phyloP scores from a whole-genome alignment of 2,888 invertebrate species.

The Microchrysa polita region DNA sequence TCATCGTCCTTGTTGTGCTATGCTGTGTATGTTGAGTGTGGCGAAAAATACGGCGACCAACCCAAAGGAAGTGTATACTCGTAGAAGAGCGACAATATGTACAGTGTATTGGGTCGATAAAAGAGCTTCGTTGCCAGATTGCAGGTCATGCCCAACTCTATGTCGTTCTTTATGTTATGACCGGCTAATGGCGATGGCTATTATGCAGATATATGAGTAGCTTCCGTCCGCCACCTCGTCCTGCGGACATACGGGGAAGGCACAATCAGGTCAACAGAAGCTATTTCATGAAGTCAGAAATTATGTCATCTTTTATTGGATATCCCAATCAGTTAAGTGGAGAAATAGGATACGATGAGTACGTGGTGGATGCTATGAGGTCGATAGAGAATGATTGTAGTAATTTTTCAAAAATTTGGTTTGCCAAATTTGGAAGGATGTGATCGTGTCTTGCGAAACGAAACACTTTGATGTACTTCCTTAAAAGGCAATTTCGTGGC shows the following conservation, averaged over 20 bases:
- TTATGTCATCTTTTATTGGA: conserved; percentile 32
- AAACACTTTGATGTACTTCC: too few species aligned
- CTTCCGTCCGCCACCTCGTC: background rate
- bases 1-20: background rate
- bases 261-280: conserved; percentile 35
- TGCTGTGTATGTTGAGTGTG: background rate
- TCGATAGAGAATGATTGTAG: too few species aligned
- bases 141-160: background rate
- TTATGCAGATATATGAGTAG: conserved; percentile 32
- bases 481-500: too few species aligned
- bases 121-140: conserved; percentile 41
- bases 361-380: background rate
- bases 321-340: conserved; percentile 10
- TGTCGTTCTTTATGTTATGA: background rate
- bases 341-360: conserved; percentile 28
- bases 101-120: conserved; percentile 31
- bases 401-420: too few species aligned
- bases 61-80: too few species aligned
- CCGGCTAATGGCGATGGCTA: conserved; percentile 35
- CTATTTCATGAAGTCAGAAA: conserved; percentile 7
- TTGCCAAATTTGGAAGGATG: too few species aligned
- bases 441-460: background rate
- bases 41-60: too few species aligned
- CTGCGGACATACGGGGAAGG: background rate
- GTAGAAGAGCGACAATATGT: too few species aligned